Conservation (phyloP, 2,888 invertebrate genomes). For the Archips xylosteana region DNA sequence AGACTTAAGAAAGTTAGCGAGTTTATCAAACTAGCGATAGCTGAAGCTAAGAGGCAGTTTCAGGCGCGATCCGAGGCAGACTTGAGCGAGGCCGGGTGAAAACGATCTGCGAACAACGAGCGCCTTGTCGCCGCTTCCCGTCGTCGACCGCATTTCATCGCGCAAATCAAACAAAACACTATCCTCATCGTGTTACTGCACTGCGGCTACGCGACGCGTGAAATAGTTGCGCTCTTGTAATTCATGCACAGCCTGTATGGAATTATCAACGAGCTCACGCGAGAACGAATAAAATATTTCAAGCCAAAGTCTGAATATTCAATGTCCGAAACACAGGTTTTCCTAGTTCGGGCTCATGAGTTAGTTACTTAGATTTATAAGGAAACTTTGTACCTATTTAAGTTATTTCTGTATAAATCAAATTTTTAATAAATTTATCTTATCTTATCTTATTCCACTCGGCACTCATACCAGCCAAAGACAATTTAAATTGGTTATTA, state of each 20-base stretch:
- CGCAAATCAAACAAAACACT: slow-evolving; percentile 66
- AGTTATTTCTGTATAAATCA: too few species aligned
- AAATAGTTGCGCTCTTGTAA: slow-evolving; percentile 7
- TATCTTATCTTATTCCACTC: too few species aligned
- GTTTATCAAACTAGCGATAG: slow-evolving; percentile 19
- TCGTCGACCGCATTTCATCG: slow-evolving; percentile 65
- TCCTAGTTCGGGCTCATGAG: too few species aligned
- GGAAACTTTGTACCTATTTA: too few species aligned
- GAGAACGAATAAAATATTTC: background rate
- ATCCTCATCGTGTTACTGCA: slow-evolving; percentile 63
- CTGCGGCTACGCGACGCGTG: slow-evolving; percentile 29
- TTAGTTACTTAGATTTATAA: too few species aligned
- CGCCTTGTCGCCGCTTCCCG: slow-evolving; percentile 60
- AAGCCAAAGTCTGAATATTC: background rate
- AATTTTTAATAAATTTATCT: too few species aligned
- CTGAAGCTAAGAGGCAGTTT: slow-evolving; percentile 25
- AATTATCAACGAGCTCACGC: background rate
- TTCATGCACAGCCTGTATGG: background rate
- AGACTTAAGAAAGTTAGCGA: background rate
- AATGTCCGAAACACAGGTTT: too few species aligned
- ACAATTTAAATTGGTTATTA: too few species aligned
- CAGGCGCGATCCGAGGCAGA: slow-evolving; percentile 47
- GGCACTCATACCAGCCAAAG: background rate
- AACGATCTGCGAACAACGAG: slow-evolving; percentile 67
- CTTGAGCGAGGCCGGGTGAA: slow-evolving; percentile 55